phyloP scores from a whole-genome alignment of 2,797 vertebrate genomes.

The Smutsia gigantea region DNA sequence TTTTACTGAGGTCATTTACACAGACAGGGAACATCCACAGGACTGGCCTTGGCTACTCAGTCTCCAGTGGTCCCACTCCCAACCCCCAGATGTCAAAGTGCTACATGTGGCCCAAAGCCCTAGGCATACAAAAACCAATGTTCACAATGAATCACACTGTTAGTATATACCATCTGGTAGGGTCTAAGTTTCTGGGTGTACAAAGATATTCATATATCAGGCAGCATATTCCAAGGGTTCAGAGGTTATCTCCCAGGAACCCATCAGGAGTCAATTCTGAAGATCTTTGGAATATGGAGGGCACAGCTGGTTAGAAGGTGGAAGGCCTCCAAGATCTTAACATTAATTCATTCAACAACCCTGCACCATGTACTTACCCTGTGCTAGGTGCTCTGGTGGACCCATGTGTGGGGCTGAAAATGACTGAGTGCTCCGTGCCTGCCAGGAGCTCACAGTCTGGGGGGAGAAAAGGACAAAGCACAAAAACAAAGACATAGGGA shows the following conservation, averaged over 20 bases:
- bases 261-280: background rate
- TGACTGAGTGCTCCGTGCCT: background rate
- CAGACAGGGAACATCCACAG: background rate
- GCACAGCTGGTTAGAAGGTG: background rate
- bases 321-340: background rate
- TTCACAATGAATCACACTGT: background rate
- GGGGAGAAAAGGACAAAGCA: background rate
- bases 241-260: background rate
- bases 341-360: background rate
- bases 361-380: no score
- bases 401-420: background rate
- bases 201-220: background rate
- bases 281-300: background rate
- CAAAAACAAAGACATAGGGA: background rate
- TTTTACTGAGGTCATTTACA: background rate
- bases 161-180: background rate
- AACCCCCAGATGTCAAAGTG: background rate
- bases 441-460: background rate
- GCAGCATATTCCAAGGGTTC: background rate
- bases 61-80: background rate
- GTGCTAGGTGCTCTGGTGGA: no score
- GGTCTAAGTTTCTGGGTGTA: background rate
- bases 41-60: background rate
- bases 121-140: background rate
- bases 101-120: background rate